A percentile compares a stretch with the other conserved stretches of the same genome.
Conservation (phyloP, 1,140 invertebrate species). For the Harpegnathos saltator region DNA sequence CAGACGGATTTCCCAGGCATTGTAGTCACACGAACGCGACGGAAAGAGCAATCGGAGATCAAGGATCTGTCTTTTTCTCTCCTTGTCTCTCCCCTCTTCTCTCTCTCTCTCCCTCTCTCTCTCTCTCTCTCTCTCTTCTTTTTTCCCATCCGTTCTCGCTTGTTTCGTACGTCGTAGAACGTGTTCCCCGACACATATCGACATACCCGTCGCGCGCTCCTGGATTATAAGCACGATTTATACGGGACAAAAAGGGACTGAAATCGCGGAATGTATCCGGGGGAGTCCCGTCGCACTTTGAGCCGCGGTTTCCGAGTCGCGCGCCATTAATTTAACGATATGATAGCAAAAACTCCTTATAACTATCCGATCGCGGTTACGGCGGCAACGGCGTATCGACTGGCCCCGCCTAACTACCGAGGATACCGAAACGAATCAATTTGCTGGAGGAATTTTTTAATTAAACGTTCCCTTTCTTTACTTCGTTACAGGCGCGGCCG, state of each 20-base stretch:
- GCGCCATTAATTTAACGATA: slow-evolving; percentile 26
- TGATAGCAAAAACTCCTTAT: background rate
- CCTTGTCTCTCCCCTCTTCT: background rate
- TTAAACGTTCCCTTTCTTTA: slow-evolving; percentile 55
- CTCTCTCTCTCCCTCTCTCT: slow-evolving; percentile 1
- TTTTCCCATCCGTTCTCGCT: background rate
- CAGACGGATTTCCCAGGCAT: background rate
- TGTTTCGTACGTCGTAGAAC: slow-evolving; percentile 7
- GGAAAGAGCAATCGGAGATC: slow-evolving; percentile 7
- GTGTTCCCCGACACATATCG: slow-evolving; percentile 18
- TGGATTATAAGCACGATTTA: slow-evolving; percentile 14
- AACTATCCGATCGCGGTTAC: slow-evolving; percentile 36
- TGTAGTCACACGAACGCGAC: background rate
- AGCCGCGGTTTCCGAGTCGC: background rate
- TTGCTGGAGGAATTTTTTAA: slow-evolving; percentile 53
- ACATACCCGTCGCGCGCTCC: background rate
- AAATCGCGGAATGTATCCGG: background rate
- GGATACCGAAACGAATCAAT: slow-evolving; percentile 47
- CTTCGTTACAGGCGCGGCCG: slow-evolving; percentile 31
- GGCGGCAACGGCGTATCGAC: slow-evolving; percentile 32
- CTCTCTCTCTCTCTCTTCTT: slow-evolving; percentile 7
- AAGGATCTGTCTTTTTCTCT: slow-evolving; percentile 6
- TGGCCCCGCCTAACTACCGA: slow-evolving; percentile 23
- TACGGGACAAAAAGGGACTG: background rate
- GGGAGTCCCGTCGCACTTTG: background rate